Base-by-base conservation (phyloP, 2,113 vertebrate species). In the Grammomys dolichurus region DNA sequence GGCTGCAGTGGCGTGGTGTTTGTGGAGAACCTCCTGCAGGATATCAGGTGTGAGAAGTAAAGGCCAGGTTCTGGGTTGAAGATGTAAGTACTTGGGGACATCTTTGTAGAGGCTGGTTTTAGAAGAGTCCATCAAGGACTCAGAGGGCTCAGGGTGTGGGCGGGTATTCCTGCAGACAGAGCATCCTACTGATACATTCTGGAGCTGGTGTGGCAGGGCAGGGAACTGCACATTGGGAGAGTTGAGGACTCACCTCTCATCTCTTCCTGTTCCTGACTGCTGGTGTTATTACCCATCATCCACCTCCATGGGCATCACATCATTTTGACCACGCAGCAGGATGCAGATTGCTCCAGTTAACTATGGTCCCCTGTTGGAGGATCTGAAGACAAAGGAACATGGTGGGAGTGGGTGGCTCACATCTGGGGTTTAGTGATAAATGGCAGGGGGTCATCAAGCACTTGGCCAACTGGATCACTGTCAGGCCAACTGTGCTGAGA, bases 51-150 rank as follows among this genome's bases (percentile, higher is more conserved):
- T 8, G 14, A 28, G 67, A 12, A 26, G 20, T 40, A 36, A 24
- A 17, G 33, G 36, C 0, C 22, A 9, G 60, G 10, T 4, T n/a
- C 51, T 69, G 16, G 26, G n/a, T 0, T 19, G 24, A 4, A 14
- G 85, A 31, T 6, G 72, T 54, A 77, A 43, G 17, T 11, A 48
- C 0, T 28, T 43, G 1, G 92, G 65, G 67, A 3, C 0, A 16
- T 31, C 81, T 75, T 56, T 1, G 9, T 1, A 31, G 70, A 51
- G 17, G 40, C 12, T 67, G 17, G 36, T 40, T 33, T 73, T 48
- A 72, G 76, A 24, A 72, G 81, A 24, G 40, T n/a, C 51, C 67
- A 5, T 36, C 31, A 7, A 54, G 63, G 0, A 1, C 56, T 33
- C 70, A 28, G 69, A 22, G 33, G n/a, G 19, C 5, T 36, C 36